Percentiles rank a stretch among this genome's conserved stretches.
Conservation (phyloP, 2,113 vertebrate species). For the Calyptomena viridis region DNA sequence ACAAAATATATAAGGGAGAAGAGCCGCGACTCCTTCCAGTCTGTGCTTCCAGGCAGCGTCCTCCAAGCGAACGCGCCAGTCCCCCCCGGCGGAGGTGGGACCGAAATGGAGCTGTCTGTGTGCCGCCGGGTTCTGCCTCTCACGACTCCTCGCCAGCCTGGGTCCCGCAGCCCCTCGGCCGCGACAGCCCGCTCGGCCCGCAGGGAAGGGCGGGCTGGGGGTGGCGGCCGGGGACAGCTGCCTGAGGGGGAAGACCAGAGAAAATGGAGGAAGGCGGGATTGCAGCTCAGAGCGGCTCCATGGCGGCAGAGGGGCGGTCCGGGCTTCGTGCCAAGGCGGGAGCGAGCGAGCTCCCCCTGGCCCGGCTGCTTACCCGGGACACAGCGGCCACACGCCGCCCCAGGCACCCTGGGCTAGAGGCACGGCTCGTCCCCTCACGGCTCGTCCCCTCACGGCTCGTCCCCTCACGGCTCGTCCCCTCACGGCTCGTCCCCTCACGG, state of each 20-base stretch:
- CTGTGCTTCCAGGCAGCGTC: not conserved
- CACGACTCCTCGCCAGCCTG: not conserved
- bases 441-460: too few relatives aligned
- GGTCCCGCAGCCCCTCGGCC: fast-evolving
- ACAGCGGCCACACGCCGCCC: fast-evolving
- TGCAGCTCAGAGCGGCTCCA: not conserved
- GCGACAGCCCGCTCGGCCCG: too few relatives aligned
- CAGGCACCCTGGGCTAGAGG: too few relatives aligned
- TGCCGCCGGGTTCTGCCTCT: not conserved
- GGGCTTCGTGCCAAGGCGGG: not conserved
- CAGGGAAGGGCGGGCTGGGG: not conserved
- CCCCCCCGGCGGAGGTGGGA: too few relatives aligned
- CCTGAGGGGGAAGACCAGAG: not conserved
- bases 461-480: not conserved
- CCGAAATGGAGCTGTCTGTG: not conserved
- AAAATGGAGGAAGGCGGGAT: conserved; percentile 12
- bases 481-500: too few relatives aligned
- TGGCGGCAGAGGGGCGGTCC: not conserved
- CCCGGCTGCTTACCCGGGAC: too few relatives aligned
- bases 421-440: too few relatives aligned
- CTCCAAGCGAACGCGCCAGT: not conserved
- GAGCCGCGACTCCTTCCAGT: not conserved
- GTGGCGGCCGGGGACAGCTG: not conserved
- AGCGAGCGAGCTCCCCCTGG: not conserved
- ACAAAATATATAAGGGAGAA: too few relatives aligned